Conservation (phyloP, 2,888 invertebrate species). For the Dynastes hyllus region DNA sequence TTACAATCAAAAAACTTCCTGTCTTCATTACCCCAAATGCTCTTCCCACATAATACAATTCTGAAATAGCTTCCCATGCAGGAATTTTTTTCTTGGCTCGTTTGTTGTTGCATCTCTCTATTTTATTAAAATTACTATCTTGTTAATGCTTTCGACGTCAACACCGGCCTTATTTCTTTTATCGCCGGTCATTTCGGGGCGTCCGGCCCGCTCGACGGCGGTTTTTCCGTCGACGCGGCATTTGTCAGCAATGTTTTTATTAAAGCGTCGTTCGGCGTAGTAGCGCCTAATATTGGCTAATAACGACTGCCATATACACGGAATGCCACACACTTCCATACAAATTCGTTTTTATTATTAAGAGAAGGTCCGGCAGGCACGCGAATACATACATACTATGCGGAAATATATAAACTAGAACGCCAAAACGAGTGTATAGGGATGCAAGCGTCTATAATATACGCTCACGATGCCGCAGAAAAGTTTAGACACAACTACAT, state of each 20-base stretch:
- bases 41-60: not conserved
- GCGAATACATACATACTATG: conserved; percentile 3
- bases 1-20: too few species aligned
- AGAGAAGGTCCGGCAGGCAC: conserved; percentile 20
- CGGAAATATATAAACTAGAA: conserved; percentile 6
- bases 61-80: not conserved
- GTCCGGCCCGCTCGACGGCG: not conserved
- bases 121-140: conserved; percentile 20
- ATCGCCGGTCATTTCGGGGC: conserved; percentile 22
- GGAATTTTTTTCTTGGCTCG: not conserved
- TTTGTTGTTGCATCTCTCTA: not conserved
- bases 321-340: conserved; percentile 29
- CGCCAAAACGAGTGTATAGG: not conserved
- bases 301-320: conserved; percentile 23
- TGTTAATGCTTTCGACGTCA: conserved; percentile 8
- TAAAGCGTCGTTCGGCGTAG: conserved; percentile 2
- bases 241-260: conserved; percentile 40
- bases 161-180: conserved; percentile 16
- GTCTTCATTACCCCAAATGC: too few species aligned
- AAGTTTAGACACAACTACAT: too few species aligned
- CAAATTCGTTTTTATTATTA: conserved; percentile 42
- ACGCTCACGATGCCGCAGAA: too few species aligned
- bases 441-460: too few species aligned
- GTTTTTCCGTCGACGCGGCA: conserved; percentile 14
- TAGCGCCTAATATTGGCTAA: conserved; percentile 41